Evolutionary conservation across 2,888 invertebrate genomes (phyloP).

Genomic region (Dryomyza anilis): DNA sequence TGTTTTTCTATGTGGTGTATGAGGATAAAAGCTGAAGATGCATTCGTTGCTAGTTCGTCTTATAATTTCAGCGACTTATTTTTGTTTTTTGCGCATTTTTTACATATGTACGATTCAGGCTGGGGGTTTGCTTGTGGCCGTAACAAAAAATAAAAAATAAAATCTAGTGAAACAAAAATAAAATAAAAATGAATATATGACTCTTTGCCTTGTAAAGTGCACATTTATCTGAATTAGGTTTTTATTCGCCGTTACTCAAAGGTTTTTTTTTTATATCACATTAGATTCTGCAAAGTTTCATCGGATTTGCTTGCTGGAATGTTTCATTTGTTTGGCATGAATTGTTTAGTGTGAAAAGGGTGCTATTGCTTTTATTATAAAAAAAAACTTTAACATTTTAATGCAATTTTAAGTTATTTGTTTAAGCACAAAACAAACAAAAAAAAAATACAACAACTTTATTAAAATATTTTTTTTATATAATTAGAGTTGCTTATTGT

Average conservation of each 20-base stretch:
- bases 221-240: constrained; percentile 22
- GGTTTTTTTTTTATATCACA: neutral
- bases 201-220: constrained; percentile 3
- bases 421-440: too few relatives aligned
- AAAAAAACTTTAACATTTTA: too few relatives aligned
- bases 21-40: constrained; percentile 9
- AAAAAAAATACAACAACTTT: too few relatives aligned
- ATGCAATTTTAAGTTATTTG: too few relatives aligned
- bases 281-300: constrained; percentile 6
- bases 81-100: neutral
- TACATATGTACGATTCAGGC: constrained; percentile 2
- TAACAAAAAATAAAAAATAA: too few relatives aligned
- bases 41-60: neutral
- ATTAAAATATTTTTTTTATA: too few relatives aligned
- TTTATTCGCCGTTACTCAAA: neutral
- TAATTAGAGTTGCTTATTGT: too few relatives aligned
- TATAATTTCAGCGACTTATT: constrained; percentile 1
- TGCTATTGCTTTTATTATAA: too few relatives aligned
- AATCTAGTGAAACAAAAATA: neutral
- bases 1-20: neutral
- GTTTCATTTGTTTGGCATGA: neutral
- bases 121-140: too few relatives aligned
- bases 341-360: too few relatives aligned
- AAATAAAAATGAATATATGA: neutral
- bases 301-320: neutral